Percentiles rank a stretch among this genome's conserved stretches.
Conservation (phyloP, 2,888 invertebrate genomes). For the Phlogophora meticulosa region DNA sequence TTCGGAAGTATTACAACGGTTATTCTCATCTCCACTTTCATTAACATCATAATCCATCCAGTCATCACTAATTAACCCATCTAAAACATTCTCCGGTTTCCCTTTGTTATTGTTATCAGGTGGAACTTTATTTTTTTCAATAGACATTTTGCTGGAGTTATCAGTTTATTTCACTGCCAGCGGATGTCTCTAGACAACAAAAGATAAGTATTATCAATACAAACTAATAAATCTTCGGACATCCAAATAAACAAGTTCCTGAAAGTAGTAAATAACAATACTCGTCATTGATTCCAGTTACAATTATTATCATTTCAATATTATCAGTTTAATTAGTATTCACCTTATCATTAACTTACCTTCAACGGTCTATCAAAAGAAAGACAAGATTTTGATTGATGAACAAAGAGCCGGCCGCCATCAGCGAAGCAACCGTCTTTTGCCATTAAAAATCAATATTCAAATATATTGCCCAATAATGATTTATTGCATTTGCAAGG, state of each 20-base stretch:
- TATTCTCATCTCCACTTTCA: background rate
- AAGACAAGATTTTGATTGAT: background rate
- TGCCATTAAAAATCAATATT: background rate
- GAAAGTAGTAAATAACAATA: background rate
- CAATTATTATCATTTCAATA: too few species aligned
- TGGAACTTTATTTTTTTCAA: background rate
- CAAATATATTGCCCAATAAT: background rate
- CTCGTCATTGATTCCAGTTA: background rate
- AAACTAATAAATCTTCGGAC: background rate
- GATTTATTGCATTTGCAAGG: background rate
- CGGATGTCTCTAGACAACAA: background rate
- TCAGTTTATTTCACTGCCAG: too few species aligned
- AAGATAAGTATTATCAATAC: background rate
- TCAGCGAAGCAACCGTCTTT: background rate
- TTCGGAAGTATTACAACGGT: background rate
- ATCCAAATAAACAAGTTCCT: background rate
- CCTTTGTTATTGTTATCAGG: background rate
- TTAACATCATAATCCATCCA: background rate
- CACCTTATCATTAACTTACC: background rate
- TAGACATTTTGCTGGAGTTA: constrained; percentile 7
- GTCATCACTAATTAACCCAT: background rate
- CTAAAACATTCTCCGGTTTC: background rate
- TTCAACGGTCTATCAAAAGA: background rate
- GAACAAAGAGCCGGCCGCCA: background rate
- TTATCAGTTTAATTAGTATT: background rate